phyloP scores from a whole-genome alignment of 2,113 vertebrate genomes.

The Chamaea fasciata region DNA sequence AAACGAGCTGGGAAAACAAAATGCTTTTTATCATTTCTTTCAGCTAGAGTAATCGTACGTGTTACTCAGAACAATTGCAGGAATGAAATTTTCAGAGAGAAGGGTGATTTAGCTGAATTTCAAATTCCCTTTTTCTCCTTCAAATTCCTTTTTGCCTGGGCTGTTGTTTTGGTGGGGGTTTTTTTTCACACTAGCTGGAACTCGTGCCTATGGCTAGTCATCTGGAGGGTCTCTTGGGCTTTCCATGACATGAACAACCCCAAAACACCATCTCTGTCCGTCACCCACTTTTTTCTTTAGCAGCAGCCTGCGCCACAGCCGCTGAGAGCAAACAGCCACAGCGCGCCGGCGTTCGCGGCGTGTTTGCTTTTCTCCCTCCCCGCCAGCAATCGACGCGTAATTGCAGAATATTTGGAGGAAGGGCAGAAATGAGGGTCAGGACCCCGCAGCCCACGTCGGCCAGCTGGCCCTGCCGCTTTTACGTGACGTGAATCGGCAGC shows the following conservation, averaged over 20 bases:
- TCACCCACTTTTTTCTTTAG: neutral
- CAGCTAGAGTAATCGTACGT: neutral
- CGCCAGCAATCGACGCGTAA: neutral
- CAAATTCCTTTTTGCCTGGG: neutral
- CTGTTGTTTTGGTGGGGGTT: neutral
- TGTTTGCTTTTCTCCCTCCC: neutral
- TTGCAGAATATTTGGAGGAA: conserved; percentile 11
- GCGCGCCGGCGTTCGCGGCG: accelerated
- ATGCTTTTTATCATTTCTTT: conserved; percentile 42
- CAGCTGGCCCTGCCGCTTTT: neutral
- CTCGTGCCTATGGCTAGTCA: neutral
- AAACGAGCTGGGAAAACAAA: conserved; percentile 51
- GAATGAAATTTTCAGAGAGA: conserved; percentile 17
- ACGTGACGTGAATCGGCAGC: neutral
- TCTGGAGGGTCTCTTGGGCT: neutral
- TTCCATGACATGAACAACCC: neutral
- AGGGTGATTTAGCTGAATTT: neutral
- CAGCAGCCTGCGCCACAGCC: neutral
- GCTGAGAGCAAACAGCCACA: neutral
- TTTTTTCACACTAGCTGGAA: neutral
- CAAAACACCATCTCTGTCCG: neutral
- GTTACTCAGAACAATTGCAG: neutral
- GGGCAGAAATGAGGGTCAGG: conserved; percentile 34
- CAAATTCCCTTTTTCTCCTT: neutral
- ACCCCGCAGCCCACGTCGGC: neutral